A percentile compares a stretch with the other conserved stretches of the same genome.
These are phyloP conservation scores for Drosophila sp. DNA, from an alignment of 1,140 invertebrate species.

Conservation along the genomic window DNA sequence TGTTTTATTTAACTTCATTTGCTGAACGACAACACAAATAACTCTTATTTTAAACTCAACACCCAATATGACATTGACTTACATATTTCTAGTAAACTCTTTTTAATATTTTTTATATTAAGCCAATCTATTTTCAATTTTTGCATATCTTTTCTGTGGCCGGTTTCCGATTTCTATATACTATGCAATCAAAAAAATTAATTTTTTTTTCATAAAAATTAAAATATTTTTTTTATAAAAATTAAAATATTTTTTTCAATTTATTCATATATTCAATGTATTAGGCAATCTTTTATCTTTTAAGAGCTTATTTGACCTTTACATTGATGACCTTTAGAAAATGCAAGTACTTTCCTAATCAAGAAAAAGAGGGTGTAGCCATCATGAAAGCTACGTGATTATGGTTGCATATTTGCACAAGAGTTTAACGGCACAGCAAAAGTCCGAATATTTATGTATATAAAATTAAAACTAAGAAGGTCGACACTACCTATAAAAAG, in stretches of 20 bases:
- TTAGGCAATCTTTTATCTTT: neutral
- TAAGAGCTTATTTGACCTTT: conserved; percentile 59
- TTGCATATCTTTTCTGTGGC: no score
- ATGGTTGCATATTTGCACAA: conserved; percentile 61
- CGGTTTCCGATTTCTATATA: no score
- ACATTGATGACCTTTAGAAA: conserved; percentile 64
- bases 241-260: no score
- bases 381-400: conserved; percentile 56
- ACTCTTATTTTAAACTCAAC: conserved; percentile 29
- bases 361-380: neutral
- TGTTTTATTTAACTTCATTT: conserved; percentile 14
- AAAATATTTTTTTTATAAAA: no score
- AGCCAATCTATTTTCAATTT: no score
- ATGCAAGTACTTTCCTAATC: conserved; percentile 35
- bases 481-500: neutral
- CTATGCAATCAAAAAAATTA: no score
- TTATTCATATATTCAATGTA: no score
- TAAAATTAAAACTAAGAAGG: neutral
- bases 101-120: conserved; percentile 3
- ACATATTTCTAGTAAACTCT: conserved; percentile 35
- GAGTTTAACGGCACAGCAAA: conserved; percentile 49
- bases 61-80: conserved; percentile 51
- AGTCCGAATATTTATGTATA: neutral
- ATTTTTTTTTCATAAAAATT: no score
- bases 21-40: conserved; percentile 33